phyloP scores from a whole-genome alignment of 2,888 invertebrate genomes.

The Sclerodermus sp. region DNA sequence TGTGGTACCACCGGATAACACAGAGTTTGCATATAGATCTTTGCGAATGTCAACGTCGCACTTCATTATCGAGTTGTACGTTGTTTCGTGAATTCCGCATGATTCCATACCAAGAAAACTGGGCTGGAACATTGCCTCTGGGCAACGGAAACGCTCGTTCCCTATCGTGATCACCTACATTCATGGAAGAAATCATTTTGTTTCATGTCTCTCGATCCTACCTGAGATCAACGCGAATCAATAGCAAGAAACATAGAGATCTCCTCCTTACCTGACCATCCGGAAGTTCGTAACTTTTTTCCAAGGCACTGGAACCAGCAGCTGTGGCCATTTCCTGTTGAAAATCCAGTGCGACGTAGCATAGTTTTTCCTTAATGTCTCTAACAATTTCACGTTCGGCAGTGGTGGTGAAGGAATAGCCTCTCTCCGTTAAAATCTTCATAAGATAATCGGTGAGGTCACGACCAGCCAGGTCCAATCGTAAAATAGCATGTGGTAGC shows the following conservation, averaged over 20 bases:
- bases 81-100: slow-evolving; percentile 63
- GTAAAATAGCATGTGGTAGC: slow-evolving; percentile 65
- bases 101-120: slow-evolving; percentile 62
- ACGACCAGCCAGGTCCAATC: slow-evolving; percentile 65
- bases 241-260: background rate
- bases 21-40: slow-evolving; percentile 62
- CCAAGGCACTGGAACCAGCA: slow-evolving; percentile 84
- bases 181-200: background rate
- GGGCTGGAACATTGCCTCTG: slow-evolving; percentile 62
- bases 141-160: slow-evolving; percentile 61
- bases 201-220: background rate
- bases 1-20: slow-evolving; percentile 62
- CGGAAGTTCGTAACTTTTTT: slow-evolving; percentile 91
- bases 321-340: slow-evolving; percentile 96
- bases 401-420: slow-evolving; percentile 63
- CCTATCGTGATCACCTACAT: slow-evolving; percentile 59
- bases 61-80: slow-evolving; percentile 66
- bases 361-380: slow-evolving; percentile 93
- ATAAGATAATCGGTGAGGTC: slow-evolving; percentile 66
- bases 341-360: slow-evolving; percentile 92
- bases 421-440: slow-evolving; percentile 65
- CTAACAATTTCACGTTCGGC: slow-evolving; percentile 86
- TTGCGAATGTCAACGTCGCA: slow-evolving; percentile 65
- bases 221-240: background rate
- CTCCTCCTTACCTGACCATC: slow-evolving; percentile 68